phyloP scores from a whole-genome alignment of 2,113 vertebrate species.

The Psammodynastes pulverulentus region DNA sequence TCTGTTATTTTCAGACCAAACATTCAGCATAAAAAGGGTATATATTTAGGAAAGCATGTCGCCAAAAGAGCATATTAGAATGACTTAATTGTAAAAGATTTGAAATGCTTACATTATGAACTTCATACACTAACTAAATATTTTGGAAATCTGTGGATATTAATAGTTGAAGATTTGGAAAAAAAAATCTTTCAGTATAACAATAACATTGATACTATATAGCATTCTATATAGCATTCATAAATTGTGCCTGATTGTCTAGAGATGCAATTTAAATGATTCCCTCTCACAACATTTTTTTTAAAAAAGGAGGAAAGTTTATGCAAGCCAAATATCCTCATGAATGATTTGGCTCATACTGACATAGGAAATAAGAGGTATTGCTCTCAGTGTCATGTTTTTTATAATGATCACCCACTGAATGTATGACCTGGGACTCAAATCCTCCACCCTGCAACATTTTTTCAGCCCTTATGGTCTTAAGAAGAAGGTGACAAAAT shows the following conservation, averaged over 20 bases:
- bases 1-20: not conserved
- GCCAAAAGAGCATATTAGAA: not conserved
- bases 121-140: not conserved
- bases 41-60: not conserved
- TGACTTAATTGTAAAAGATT: not conserved
- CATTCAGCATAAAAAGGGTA: not conserved
- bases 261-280: not conserved
- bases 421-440: not conserved
- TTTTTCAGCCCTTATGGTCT: not conserved
- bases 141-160: not conserved
- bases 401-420: not conserved
- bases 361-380: not conserved
- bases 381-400: not conserved
- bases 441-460: not conserved
- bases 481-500: not conserved
- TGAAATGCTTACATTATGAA: not conserved
- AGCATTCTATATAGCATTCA: not conserved
- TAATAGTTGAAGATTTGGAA: not conserved
- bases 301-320: not conserved
- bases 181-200: not conserved
- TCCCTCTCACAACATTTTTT: not conserved
- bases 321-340: not conserved
- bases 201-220: not conserved
- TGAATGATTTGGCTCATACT: not conserved
- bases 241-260: not conserved